Evolutionary conservation across 2,113 vertebrate genomes (phyloP).

Genomic region (Seriola quinqueradiata): DNA sequence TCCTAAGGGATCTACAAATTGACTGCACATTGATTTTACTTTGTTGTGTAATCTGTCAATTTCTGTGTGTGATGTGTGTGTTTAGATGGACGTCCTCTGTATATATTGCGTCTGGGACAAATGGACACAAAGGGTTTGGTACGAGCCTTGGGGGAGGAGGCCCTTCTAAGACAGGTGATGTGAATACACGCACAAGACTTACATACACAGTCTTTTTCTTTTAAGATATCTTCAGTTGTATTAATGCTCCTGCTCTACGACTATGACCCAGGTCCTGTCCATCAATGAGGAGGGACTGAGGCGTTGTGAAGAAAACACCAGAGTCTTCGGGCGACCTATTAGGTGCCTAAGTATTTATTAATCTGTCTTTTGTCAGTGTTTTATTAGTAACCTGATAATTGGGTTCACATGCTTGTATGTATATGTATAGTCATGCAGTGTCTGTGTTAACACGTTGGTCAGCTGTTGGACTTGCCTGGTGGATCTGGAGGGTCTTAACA

Average conservation of each 20-base stretch:
- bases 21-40: not conserved
- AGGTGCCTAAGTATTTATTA: constrained; percentile 81
- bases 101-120: constrained; percentile 93
- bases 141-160: constrained; percentile 93
- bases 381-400: not conserved
- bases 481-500: constrained; percentile 96
- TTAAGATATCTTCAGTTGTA: not conserved
- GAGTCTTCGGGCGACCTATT: constrained; percentile 94
- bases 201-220: not conserved
- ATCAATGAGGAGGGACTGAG: constrained; percentile 97
- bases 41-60: not conserved
- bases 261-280: constrained; percentile 89
- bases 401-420: not conserved
- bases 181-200: not conserved
- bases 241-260: not conserved
- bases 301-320: constrained; percentile 94
- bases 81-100: constrained; percentile 93
- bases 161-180: constrained; percentile 91
- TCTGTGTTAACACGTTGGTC: not conserved
- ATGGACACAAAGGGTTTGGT: constrained; percentile 99
- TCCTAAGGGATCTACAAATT: too few relatives aligned
- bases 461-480: constrained; percentile 98
- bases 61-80: not conserved
- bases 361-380: not conserved
- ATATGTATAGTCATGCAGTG: not conserved